Base-by-base conservation (phyloP, 2,888 invertebrate species). In the Hyles lineata region DNA sequence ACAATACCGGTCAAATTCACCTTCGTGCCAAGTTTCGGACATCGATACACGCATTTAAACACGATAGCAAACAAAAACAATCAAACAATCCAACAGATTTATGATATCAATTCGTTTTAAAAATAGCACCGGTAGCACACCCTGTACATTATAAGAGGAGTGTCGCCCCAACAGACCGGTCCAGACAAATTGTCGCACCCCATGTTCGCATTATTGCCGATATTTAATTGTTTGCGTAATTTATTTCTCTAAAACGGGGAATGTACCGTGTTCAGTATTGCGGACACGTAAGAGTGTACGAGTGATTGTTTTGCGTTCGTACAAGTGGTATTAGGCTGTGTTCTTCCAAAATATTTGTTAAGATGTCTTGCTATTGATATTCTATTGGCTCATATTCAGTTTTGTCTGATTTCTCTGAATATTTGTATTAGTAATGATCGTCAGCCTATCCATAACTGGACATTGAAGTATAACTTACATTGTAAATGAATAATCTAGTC, bases 211-310 rank as follows among this genome's bases (percentile, higher is more conserved):
- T 94, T 94, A 94, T 92, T 94, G 92, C 94, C 92, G 90, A 94
- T 94, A 94, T 94, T 94, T 94, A 94, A 94, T 94, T 94, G 94
- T 94, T 94, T 94, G 93, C 92, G 94, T 94, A 94, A 94, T 94
- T 93, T 94, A 94, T 94, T 93, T 94, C 88, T 85, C 84, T 84
- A 86, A 89, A 89, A 85, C 84, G 83, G 81, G 80, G 80, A 77
- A 77, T 77, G 71, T 72, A 75, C 72, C 76, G 71, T 77, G 90
- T 89, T 86, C 89, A 80, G 75, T 87, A 77, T 86, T 69, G 78
- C 74, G 78, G 73, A 83, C 35, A 58, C 72, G 67, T 84, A 71
- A 69, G 73, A 73, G 74, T 61, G 71, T 21, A 59, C 35, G 69
- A 63, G 50, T 67, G 67, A 67, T 67, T 67, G 67, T 67, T 67